A percentile compares a stretch with the other conserved stretches of the same genome.
phyloP scores from a whole-genome alignment of 2,888 invertebrate species.

The Tricholauxania praeusta region DNA sequence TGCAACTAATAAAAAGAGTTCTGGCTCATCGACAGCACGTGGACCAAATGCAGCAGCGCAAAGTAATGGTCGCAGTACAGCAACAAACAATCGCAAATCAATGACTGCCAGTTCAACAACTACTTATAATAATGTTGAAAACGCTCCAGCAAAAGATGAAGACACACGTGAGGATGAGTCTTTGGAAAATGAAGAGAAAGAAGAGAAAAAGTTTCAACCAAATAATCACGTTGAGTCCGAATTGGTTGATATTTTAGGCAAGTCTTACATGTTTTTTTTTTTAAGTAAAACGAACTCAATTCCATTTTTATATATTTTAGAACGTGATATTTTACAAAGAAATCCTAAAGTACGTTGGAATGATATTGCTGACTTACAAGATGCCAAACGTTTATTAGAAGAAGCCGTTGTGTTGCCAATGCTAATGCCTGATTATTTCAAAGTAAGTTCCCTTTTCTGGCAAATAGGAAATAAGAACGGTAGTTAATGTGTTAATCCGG shows the following conservation, averaged over 20 bases:
- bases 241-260: conserved; percentile 90
- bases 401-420: conserved; percentile 98
- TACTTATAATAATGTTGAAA: conserved; percentile 47
- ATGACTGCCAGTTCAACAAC: background rate
- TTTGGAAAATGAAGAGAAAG: conserved; percentile 81
- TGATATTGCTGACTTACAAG: conserved; percentile 90
- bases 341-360: conserved; percentile 97
- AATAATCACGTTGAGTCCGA: conserved; percentile 86
- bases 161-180: conserved; percentile 73
- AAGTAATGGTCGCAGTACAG: conserved; percentile 39
- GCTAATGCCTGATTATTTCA: conserved; percentile 98
- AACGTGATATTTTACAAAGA: conserved; percentile 96
- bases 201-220: conserved; percentile 89
- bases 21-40: conserved; percentile 43
- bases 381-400: conserved; percentile 90
- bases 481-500: no score
- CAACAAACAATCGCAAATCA: conserved; percentile 49
- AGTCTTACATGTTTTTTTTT: conserved; percentile 36
- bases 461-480: no score
- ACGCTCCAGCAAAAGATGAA: conserved; percentile 70
- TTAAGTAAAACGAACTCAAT: background rate
- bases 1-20: conserved; percentile 27
- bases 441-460: conserved; percentile 78
- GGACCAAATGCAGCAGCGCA: conserved; percentile 45
- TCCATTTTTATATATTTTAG: conserved; percentile 66